Conservation (phyloP, 2,113 vertebrate species). For the Indicator indicator region DNA sequence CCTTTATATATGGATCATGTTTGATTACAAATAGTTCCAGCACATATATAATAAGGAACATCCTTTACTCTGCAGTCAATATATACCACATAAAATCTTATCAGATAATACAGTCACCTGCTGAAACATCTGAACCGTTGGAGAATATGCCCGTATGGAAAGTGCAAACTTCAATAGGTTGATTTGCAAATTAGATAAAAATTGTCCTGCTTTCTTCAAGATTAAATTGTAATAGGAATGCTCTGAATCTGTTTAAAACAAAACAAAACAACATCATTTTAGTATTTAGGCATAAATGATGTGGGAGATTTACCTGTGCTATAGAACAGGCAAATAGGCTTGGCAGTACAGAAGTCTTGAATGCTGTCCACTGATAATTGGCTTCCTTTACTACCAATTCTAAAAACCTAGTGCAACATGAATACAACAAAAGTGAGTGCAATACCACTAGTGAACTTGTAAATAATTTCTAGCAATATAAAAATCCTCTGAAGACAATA, state of each 20-base stretch:
- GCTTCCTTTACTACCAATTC: neutral
- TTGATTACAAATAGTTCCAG: neutral
- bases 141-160: conserved; percentile 88
- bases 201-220: conserved; percentile 95
- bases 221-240: conserved; percentile 92
- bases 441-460: neutral
- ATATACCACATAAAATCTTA: neutral
- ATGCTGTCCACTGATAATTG: neutral
- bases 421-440: neutral
- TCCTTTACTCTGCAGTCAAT: neutral
- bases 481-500: neutral
- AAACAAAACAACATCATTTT: neutral
- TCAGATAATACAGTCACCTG: conserved; percentile 80
- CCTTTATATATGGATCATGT: neutral
- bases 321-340: neutral
- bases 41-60: neutral
- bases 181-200: conserved; percentile 89
- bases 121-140: conserved; percentile 89
- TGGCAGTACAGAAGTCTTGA: neutral
- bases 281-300: neutral
- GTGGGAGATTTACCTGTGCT: neutral
- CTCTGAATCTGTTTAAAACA: conserved; percentile 82
- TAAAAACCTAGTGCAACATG: neutral
- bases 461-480: neutral
- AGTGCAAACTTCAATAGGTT: conserved; percentile 90